Base-by-base conservation (phyloP, 2,888 invertebrate species). In the Caenorhabditis wallacei region DNA sequence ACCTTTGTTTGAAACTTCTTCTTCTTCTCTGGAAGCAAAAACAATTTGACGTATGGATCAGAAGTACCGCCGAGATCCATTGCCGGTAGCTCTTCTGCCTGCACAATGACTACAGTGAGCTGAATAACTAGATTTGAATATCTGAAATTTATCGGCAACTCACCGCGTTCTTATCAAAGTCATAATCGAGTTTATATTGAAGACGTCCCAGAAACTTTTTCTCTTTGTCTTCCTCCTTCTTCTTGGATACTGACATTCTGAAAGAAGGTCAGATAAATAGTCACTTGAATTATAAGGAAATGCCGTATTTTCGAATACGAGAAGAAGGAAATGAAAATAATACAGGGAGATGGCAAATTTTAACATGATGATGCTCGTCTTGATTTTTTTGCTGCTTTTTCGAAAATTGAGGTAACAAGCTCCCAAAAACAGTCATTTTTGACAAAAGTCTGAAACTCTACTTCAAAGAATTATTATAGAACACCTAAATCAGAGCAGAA, bases 21-120 rank as follows among this genome's bases (percentile, higher is more conserved):
- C 94, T 99, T 99, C 94, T 99, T 99, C 93, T 99, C 99, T 1
- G 99, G 99, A 85, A 99, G 94, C 84, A 99, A 94, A 93, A 98
- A 99, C 70, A 94, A 92, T 94, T 99, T 99, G 76, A 99, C 98
- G 92, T 99, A 99, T 24, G 99, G 99, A 94, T 99, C 88, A 48
- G 98, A 98, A 16, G 98, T 98, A 35, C 99, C 98, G 22, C 97
- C 97, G 96, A 99, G 97, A 92, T 99, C 98, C 92, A 99, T 94
- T 48, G 98, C 98, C 37, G 98, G 98, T 79, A 99, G 94, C 80
- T 98, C 98, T 92, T 98, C 97, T 43, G 98, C 98, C 94, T 98
- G 97, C 89, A 97, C 95, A 46, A 99, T 97, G 84, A 97, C 97
- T 74, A 99, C 98, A 59, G 97, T 95, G 92, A 99, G 94, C 94